These are phyloP conservation scores for Macroramphosus scolopax DNA, from an alignment of 2,797 vertebrate species.

Conservation along the genomic window DNA sequence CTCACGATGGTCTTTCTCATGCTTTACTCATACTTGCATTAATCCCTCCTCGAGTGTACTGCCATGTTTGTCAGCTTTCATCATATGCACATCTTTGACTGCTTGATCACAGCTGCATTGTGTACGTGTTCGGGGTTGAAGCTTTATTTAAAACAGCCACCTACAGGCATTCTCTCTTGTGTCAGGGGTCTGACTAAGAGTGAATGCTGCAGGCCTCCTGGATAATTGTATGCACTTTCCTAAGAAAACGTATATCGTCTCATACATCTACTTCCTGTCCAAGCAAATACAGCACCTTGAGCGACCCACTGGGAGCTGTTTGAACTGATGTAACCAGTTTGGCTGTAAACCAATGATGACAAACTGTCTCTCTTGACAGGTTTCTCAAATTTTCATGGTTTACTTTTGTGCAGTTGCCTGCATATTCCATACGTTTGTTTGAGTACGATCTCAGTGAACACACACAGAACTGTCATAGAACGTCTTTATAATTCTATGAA, in stretches of 20 bases:
- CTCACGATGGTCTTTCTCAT: conserved; percentile 56
- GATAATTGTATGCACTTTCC: conserved; percentile 33
- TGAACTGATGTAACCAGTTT: conserved; percentile 30
- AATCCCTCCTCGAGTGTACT: conserved; percentile 51
- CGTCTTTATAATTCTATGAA: conserved; percentile 5
- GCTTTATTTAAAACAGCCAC: conserved; percentile 36
- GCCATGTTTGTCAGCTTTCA: conserved; percentile 27
- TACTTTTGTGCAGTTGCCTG: conserved; percentile 1
- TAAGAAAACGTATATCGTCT: conserved; percentile 3
- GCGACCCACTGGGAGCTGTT: conserved; percentile 14
- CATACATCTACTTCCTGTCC: conserved; percentile 2
- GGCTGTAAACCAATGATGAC: neutral
- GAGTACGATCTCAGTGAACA: conserved; percentile 1
- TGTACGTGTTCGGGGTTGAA: conserved; percentile 39
- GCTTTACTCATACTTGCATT: conserved; percentile 63
- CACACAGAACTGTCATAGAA: too few species aligned
- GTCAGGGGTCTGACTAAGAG: conserved; percentile 46
- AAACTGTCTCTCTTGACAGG: conserved; percentile 11
- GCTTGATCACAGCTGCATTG: conserved; percentile 46
- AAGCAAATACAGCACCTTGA: conserved; percentile 15
- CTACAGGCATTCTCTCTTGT: conserved; percentile 35
- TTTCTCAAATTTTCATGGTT: conserved; percentile 16
- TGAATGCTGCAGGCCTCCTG: conserved; percentile 20
- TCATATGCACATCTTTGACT: conserved; percentile 22
- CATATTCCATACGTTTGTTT: conserved; percentile 7